phyloP scores from a whole-genome alignment of 2,797 vertebrate species.

The Orestias chungarensis region DNA sequence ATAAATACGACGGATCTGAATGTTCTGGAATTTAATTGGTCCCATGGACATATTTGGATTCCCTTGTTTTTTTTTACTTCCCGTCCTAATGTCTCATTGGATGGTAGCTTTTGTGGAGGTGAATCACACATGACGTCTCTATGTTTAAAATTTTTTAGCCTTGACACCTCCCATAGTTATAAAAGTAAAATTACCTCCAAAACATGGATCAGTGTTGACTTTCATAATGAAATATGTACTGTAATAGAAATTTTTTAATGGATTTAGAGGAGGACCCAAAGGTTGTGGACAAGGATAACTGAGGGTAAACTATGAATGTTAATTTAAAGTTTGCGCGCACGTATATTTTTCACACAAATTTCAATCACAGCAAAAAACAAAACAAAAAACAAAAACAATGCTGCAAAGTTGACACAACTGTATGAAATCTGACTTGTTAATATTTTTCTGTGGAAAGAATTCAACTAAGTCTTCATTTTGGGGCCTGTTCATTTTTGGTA shows the following conservation, averaged over 20 bases:
- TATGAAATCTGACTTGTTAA: too few relatives aligned
- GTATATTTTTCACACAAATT: background rate
- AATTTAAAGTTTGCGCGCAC: background rate
- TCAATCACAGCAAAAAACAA: too few relatives aligned
- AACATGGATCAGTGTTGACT: conserved; percentile 35
- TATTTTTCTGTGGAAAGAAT: too few relatives aligned
- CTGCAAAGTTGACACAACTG: too few relatives aligned
- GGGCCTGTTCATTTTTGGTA: too few relatives aligned
- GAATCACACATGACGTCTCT: conserved; percentile 26
- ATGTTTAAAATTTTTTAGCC: conserved; percentile 37
- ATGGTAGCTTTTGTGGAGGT: conserved; percentile 25
- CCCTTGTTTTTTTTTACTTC: background rate
- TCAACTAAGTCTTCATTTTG: too few relatives aligned
- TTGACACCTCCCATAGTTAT: conserved; percentile 28
- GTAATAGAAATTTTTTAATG: conserved; percentile 35
- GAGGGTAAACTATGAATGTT: background rate
- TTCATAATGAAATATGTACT: conserved; percentile 41
- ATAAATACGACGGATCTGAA: conserved; percentile 34
- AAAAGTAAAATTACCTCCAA: conserved; percentile 36
- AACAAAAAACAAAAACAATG: too few relatives aligned
- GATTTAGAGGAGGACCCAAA: conserved; percentile 41
- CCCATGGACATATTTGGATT: background rate
- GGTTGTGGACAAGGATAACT: background rate
- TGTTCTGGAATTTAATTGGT: conserved; percentile 28
- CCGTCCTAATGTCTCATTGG: conserved; percentile 38